Conservation (phyloP, 2,888 invertebrate species). For the Hofmannophila pseudospretella region DNA sequence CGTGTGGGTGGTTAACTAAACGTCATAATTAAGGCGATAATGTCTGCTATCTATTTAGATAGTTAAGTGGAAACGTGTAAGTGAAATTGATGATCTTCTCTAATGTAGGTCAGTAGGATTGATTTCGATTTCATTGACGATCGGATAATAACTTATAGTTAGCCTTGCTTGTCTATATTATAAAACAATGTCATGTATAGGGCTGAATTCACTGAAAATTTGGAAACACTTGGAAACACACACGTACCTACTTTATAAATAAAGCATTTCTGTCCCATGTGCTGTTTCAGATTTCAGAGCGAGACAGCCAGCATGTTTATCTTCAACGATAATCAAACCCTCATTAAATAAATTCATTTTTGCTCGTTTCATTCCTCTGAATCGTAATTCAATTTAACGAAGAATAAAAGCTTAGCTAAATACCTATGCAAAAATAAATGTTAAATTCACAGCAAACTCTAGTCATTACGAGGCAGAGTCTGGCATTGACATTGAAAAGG, state of each 20-base stretch:
- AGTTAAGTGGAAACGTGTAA: constrained; percentile 3
- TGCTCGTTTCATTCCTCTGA: too few species aligned
- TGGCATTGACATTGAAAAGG: constrained; percentile 50
- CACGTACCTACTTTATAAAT: too few species aligned
- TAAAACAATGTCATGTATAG: not conserved
- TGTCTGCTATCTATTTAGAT: constrained; percentile 8
- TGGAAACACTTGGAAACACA: too few species aligned
- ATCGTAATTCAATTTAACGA: too few species aligned
- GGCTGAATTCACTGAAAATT: too few species aligned
- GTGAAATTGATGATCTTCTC: not conserved
- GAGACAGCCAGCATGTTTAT: too few species aligned
- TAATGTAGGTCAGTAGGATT: not conserved
- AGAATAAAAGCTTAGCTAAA: too few species aligned
- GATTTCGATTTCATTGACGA: not conserved
- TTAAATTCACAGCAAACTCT: constrained; percentile 11
- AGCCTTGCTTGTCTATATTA: not conserved
- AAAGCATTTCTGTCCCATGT: too few species aligned
- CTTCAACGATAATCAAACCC: too few species aligned
- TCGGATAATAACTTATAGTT: not conserved
- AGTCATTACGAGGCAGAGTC: constrained; percentile 15
- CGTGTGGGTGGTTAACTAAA: constrained; percentile 22
- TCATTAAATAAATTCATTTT: too few species aligned
- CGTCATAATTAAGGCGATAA: constrained; percentile 15
- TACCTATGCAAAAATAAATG: constrained; percentile 2
- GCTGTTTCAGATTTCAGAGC: too few species aligned